phyloP scores from a whole-genome alignment of 2,888 invertebrate genomes.

The Troilus luridus region DNA sequence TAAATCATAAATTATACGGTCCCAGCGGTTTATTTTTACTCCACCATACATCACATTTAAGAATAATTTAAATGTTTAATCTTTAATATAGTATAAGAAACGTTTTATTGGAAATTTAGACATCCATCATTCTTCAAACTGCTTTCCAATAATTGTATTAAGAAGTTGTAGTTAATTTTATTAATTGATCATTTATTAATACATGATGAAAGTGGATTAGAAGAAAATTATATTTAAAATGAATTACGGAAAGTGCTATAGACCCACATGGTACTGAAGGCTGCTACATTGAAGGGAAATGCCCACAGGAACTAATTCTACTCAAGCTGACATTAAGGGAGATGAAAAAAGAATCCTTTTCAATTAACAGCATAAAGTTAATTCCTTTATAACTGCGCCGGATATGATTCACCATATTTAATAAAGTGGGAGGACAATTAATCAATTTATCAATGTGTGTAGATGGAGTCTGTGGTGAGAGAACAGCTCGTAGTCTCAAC shows the following conservation, averaged over 20 bases:
- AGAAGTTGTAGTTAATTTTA: no score
- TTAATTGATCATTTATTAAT: no score
- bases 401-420: slow-evolving; percentile 38
- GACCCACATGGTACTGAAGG: background rate
- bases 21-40: no score
- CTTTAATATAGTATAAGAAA: no score
- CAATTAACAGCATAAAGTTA: background rate
- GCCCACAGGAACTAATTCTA: slow-evolving; percentile 19
- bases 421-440: slow-evolving; percentile 5
- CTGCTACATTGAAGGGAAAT: background rate
- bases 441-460: slow-evolving; percentile 16
- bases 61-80: no score
- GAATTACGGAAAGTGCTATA: background rate
- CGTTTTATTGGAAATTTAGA: no score
- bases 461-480: background rate
- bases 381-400: background rate
- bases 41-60: no score
- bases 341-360: slow-evolving; percentile 31
- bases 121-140: no score
- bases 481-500: background rate
- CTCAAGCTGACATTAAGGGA: background rate
- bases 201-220: no score
- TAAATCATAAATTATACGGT: no score
- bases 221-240: no score
- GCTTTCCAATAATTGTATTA: no score